Conservation (phyloP, 1,140 invertebrate genomes). For the Achatina immaculata region DNA sequence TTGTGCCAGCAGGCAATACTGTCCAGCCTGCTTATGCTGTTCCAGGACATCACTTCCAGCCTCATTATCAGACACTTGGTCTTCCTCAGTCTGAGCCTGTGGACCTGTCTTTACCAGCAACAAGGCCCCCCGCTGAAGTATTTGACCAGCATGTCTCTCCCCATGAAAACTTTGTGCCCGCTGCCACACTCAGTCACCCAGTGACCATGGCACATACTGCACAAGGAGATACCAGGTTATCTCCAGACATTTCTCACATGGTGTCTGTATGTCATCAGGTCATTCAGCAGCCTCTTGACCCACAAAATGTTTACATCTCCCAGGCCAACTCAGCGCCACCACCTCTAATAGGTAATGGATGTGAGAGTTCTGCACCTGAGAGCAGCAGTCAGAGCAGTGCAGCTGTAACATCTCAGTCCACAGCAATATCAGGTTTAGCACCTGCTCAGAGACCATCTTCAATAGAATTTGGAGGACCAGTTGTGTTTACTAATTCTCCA, state of each 20-base stretch:
- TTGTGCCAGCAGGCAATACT: not conserved
- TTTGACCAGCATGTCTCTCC: not conserved
- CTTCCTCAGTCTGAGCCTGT: slow-evolving; percentile 23
- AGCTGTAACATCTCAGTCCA: not conserved
- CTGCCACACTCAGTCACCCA: not conserved
- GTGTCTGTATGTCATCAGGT: not conserved
- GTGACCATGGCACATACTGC: not conserved
- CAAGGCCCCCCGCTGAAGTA: not conserved
- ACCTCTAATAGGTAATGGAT: not conserved
- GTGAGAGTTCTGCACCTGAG: not conserved
- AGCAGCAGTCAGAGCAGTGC: not conserved
- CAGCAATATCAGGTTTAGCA: not conserved
- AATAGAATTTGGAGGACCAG: slow-evolving; percentile 29
- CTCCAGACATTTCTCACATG: not conserved
- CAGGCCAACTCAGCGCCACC: not conserved
- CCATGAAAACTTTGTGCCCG: not conserved
- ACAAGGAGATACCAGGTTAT: not conserved
- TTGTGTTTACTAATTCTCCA: slow-evolving; percentile 5
- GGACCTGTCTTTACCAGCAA: not conserved
- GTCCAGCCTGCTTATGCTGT: slow-evolving; percentile 21
- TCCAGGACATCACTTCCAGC: not conserved
- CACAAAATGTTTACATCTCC: not conserved
- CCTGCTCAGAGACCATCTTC: not conserved
- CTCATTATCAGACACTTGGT: not conserved
- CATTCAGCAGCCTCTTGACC: not conserved